Conservation (phyloP, 2,888 invertebrate species). For the Amitus sp. region DNA sequence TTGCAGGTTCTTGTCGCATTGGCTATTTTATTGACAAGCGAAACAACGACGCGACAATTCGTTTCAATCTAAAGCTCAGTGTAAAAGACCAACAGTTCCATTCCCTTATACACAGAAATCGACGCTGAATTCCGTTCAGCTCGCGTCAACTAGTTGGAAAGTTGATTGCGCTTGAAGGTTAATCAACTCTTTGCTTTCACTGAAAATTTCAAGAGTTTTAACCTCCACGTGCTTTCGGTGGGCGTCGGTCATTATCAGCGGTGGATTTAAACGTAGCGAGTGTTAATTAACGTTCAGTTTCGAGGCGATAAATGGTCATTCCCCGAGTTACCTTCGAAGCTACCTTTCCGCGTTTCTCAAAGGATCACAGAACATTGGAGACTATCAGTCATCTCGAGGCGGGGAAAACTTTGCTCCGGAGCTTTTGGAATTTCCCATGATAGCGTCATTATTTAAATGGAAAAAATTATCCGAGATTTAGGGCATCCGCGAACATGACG, state of each 20-base stretch:
- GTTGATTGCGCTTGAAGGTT: conserved; percentile 20
- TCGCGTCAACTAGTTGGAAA: background rate
- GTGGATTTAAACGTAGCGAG: conserved; percentile 28
- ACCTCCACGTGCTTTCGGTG: conserved; percentile 19
- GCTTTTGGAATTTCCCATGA: background rate
- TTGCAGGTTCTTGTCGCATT: too few species aligned
- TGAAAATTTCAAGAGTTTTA: conserved; percentile 19
- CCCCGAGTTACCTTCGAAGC: conserved; percentile 23
- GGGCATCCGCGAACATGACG: too few species aligned
- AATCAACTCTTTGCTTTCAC: too few species aligned
- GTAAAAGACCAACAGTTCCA: background rate
- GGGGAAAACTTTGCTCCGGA: background rate
- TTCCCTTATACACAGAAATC: too few species aligned
- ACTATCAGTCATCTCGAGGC: conserved; percentile 13
- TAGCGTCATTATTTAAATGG: background rate
- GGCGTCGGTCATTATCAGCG: conserved; percentile 37
- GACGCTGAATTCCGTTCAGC: too few species aligned
- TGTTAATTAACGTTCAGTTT: conserved; percentile 41
- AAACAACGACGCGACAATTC: conserved; percentile 2
- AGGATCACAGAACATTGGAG: conserved; percentile 30
- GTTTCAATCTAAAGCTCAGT: background rate
- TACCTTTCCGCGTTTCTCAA: conserved; percentile 28
- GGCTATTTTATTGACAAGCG: background rate
- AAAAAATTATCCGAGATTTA: too few species aligned
- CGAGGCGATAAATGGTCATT: conserved; percentile 38